Evolutionary conservation across 1,140 invertebrate genomes (phyloP), one percentile per base, ranked within the genome.

Genomic region (Halesus radiatus): DNA sequence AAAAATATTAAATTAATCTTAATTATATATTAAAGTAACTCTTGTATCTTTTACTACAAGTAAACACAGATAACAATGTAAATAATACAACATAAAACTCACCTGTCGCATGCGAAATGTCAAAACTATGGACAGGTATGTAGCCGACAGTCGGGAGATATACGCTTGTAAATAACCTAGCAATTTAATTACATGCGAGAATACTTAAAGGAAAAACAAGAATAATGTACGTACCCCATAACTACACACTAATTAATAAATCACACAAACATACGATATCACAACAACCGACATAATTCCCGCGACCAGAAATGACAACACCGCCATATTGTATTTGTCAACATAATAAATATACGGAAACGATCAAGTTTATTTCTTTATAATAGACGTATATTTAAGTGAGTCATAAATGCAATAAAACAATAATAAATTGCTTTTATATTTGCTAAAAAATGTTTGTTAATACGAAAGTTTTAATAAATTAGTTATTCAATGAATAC

Each of bases 301-400:
- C 75, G 75, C 60, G 75, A 74, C 50, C 70, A 56, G 22, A 74
- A 52, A 74, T 62, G 58, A 78, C 76, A 78, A 70, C 76, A 78
- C 76, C 76, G 76, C 76, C 76, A 78, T 78, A 70, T 78, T 78
- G 76, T n/a, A 78, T 78, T 78, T 68, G 70, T 74, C 70, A 54
- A 73, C 50, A 54, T 70, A 73, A 54, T 70, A 73, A 54, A 73
- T 56, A n/a, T 72, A 56, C 50, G 70, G 70, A 74, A 29, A n/a
- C n/a, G 8, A 23, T 70, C 37, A 50, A 20, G 66, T 45, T 66
- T 16, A 26, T 6, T 66, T 15, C 26, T 66, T 29, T 15, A 26
- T 60, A 60, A 60, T 60, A 45, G 13, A 45, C 10, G 32, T 64
- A 62, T 26, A 23, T 64, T 64, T 20, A 56, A 4, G 16, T 56